Conservation (phyloP, 2,888 invertebrate species). For the Choreutis nemorana region DNA sequence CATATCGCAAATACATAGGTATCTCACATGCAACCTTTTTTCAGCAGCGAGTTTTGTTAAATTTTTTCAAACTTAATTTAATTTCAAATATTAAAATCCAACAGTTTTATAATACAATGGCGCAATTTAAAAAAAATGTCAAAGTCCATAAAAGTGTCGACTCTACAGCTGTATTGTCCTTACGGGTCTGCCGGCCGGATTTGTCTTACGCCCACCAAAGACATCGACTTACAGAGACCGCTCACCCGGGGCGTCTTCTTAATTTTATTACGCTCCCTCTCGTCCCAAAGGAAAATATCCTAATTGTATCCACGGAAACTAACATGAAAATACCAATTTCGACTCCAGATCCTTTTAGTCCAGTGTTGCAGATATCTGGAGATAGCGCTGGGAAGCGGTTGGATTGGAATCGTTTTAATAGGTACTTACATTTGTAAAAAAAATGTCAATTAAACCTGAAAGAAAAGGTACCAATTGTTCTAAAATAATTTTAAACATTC, state of each 20-base stretch:
- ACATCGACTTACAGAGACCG: slow-evolving; percentile 53
- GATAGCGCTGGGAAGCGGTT: background rate
- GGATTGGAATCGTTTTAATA: background rate
- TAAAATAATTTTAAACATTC: too few relatives aligned
- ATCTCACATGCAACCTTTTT: too few relatives aligned
- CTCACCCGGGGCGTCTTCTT: slow-evolving; percentile 50
- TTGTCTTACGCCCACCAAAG: slow-evolving; percentile 60
- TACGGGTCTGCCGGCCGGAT: slow-evolving; percentile 41
- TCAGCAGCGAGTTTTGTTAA: too few relatives aligned
- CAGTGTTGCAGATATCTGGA: background rate
- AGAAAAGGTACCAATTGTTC: too few relatives aligned
- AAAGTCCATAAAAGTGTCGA: background rate
- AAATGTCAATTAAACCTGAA: too few relatives aligned
- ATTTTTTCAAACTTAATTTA: too few relatives aligned
- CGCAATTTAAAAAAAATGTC: too few relatives aligned
- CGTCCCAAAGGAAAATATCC: slow-evolving; percentile 44
- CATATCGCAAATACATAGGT: too few relatives aligned
- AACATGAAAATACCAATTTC: slow-evolving; percentile 45
- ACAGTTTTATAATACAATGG: too few relatives aligned
- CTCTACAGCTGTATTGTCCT: slow-evolving; percentile 14
- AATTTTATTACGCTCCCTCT: slow-evolving; percentile 60
- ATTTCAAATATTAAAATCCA: too few relatives aligned
- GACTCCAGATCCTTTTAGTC: background rate
- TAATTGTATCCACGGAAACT: slow-evolving; percentile 59
- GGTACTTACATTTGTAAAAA: background rate